These are phyloP conservation scores for Amazona vittata DNA, from an alignment of 2,113 vertebrate species.

Conservation along the genomic window DNA sequence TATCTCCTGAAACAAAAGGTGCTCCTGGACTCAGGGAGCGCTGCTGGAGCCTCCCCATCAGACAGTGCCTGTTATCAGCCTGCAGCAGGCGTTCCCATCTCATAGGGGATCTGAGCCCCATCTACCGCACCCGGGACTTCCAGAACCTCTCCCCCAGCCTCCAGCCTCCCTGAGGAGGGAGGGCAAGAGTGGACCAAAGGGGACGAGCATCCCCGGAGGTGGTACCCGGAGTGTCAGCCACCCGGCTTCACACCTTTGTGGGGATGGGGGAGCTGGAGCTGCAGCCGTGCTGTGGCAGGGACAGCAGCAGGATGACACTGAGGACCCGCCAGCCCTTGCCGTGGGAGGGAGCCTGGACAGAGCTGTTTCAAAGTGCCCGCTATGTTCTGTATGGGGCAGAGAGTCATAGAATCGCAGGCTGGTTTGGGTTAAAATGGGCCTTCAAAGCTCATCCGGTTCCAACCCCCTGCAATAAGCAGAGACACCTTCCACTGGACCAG, in stretches of 20 bases:
- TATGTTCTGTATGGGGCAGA: neutral
- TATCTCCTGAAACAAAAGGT: constrained; percentile 46
- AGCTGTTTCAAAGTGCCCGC: neutral
- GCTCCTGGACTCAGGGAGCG: neutral
- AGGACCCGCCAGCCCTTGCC: neutral
- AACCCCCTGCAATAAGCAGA: neutral
- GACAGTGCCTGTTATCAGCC: constrained; percentile 49
- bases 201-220: neutral
- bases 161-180: neutral
- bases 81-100: constrained; percentile 64
- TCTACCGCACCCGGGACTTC: constrained; percentile 14
- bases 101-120: constrained; percentile 43
- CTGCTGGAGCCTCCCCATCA: constrained; percentile 24
- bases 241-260: neutral
- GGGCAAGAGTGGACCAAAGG: constrained; percentile 3
- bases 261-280: neutral
- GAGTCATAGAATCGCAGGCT: neutral
- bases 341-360: neutral
- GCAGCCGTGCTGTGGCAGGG: rapidly evolving
- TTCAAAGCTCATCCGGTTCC: neutral
- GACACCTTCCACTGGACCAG: neutral
- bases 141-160: neutral
- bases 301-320: neutral
- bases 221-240: neutral
- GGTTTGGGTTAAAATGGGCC: neutral